Evolutionary conservation across 1,140 invertebrate species (phyloP).

Genomic region (Mamestra configurata): DNA sequence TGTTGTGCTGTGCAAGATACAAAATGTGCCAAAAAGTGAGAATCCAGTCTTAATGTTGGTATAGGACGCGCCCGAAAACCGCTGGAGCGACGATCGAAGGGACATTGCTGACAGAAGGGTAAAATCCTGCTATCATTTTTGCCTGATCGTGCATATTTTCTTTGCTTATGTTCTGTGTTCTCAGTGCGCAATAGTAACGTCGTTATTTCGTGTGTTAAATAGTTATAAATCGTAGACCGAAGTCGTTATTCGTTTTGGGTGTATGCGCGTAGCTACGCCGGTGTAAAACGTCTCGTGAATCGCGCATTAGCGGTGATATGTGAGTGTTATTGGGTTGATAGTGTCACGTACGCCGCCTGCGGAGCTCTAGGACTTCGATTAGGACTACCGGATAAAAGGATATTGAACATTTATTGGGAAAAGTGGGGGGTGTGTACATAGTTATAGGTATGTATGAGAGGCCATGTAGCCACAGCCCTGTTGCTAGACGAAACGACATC

Average conservation of each 20-base stretch:
- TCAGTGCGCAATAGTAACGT: not conserved
- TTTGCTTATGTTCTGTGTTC: constrained; percentile 48
- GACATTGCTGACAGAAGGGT: constrained; percentile 86
- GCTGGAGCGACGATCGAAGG: constrained; percentile 81
- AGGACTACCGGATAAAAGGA: constrained; percentile 26
- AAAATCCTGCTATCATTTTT: constrained; percentile 79
- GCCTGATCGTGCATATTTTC: constrained; percentile 51
- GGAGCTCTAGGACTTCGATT: constrained; percentile 6
- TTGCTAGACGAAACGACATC: constrained; percentile 64
- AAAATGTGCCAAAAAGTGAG: constrained; percentile 88
- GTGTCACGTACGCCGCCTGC: constrained; percentile 52
- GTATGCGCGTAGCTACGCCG: constrained; percentile 58
- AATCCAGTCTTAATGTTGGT: constrained; percentile 87
- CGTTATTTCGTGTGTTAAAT: not conserved
- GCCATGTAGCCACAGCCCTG: constrained; percentile 61
- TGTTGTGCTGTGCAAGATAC: constrained; percentile 82
- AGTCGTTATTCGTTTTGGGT: constrained; percentile 52
- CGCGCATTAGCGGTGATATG: constrained; percentile 57
- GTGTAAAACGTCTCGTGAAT: constrained; percentile 61
- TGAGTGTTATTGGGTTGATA: constrained; percentile 53
- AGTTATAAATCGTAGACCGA: constrained; percentile 8
- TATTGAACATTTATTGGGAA: constrained; percentile 53
- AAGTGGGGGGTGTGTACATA: constrained; percentile 53
- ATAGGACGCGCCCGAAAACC: constrained; percentile 82
- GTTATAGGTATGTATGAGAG: constrained; percentile 58